Base-by-base conservation (phyloP, 2,113 vertebrate genomes). In the Peucedramus taeniatus region DNA sequence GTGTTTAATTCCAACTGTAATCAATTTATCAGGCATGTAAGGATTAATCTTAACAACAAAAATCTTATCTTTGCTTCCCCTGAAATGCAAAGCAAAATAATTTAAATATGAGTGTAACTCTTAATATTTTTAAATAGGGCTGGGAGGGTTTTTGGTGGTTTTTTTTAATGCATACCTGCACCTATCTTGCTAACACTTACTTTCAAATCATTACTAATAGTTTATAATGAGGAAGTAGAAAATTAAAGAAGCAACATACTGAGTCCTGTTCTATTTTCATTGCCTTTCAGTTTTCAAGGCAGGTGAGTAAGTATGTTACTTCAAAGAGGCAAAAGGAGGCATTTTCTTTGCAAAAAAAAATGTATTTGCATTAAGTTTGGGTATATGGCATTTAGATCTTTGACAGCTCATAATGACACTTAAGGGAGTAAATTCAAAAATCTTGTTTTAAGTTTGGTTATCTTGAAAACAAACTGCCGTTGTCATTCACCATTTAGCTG, bases 1-100 rank as follows among this genome's bases (percentile, higher is more conserved):
- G 87, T 99, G 99, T 90, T 99, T 99, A 95, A 99, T 99, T 91
- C 99, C 99, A 92, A 99, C 99, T 35, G 99, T 99, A 97, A 99
- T 99, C 95, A 99, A 98, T 97, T 99, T 99, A 97, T 99, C 99
- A 92, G 99, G 98, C 96, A 99, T 97, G 89, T 98, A 99, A 26
- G 99, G 99, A 92, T 99, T 99, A 89, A 99, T 99, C 97, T 99
- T 99, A 95, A 99, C 98, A 79, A 99, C 98, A 97, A 99, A 99
- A 97, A 99, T 99, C 96, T 99, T 99, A 93, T 99, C 99, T 98
- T 99, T 99, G 98, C 99, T 99, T 95, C 99, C 99, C 96, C 99
- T 99, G 97, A 94, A 98, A 98, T 89, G 95, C 85, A 97, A 81
- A 95, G 23, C 35, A 95, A 96, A 89, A 78, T 37, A 42, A 33